Base-by-base conservation (phyloP, 64 coral and sea anemone species). In the Pocillopora verrucosa region DNA sequence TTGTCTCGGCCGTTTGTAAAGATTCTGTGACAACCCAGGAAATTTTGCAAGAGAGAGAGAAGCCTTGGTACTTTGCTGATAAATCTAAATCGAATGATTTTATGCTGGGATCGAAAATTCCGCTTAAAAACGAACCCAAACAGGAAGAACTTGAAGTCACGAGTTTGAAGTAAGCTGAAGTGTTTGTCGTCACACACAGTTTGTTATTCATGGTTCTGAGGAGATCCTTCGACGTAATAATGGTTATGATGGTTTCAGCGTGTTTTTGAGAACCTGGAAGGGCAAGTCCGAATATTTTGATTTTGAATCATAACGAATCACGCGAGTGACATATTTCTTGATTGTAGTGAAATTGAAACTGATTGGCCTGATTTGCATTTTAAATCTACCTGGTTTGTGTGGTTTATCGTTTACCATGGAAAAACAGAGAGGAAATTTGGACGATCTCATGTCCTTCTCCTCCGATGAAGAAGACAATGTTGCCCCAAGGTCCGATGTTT, bases 371-470 rank as follows among this genome's bases (percentile, higher is more conserved):
- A n/a, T 69, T 69, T 70, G 9, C n/a, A 70, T 25, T 20, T 68
- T 20, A 70, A 20, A 70, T 30, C 25, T 20, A 0, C 20, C 7
- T 11, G 67, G 67, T 24, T 70, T 70, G 9, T 7, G 67, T 11
- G 67, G 67, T 70, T 70, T 67, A n/a, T 25, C n/a, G 10, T n/a
- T 2, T 25, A 70, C 5, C 20, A 79, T 59, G 51, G 22, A n/a
- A 34, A 34, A 79, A 79, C 13, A 59, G 11, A 85, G 41, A 65
- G 82, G 37, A 20, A 37, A 85, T 17, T 56, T 78, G 60, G 84
- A 84, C 20, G 56, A 97, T 60, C 77, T 97, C 13, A 97, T 97
- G 84, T 80, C 79, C 12, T 97, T 97, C 69, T 86, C 87, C 16
- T 92, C 93, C 61, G 91, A 93, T 34, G 92, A 97, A 80, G 92